Percentiles rank a stretch among this genome's conserved stretches.
Conservation (phyloP, 2,113 vertebrate genomes). For the Nipponia nippon region DNA sequence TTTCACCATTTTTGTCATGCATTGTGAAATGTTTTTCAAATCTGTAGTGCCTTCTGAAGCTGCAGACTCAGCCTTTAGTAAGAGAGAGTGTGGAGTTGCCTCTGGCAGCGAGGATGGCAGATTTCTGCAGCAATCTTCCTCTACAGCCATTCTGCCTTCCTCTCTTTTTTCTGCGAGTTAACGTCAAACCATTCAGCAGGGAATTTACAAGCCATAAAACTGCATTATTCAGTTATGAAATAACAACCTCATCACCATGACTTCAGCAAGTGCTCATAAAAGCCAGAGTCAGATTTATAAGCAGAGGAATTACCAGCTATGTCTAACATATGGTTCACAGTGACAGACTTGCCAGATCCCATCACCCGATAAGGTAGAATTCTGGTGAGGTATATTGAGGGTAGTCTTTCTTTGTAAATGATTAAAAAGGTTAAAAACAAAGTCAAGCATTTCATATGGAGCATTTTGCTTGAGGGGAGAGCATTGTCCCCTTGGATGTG, state of each 20-base stretch:
- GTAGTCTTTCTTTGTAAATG: not conserved
- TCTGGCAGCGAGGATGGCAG: not conserved
- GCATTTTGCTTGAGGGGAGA: not conserved
- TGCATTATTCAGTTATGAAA: slow-evolving; percentile 46
- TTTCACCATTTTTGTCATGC: not conserved
- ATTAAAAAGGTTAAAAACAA: not conserved
- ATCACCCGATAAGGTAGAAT: not conserved
- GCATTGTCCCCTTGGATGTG: not conserved
- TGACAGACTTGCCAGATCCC: not conserved
- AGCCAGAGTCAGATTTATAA: slow-evolving; percentile 12
- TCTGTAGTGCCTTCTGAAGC: not conserved
- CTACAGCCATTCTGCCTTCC: not conserved
- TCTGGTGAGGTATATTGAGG: not conserved
- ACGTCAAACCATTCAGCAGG: not conserved
- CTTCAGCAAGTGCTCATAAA: slow-evolving; percentile 35
- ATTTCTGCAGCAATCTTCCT: not conserved
- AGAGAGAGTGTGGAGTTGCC: not conserved
- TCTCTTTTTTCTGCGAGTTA: not conserved
- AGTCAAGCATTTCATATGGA: not conserved
- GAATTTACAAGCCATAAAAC: slow-evolving; percentile 33
- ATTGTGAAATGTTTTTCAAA: not conserved
- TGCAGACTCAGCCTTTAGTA: not conserved
- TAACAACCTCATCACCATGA: slow-evolving; percentile 40
- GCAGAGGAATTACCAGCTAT: not conserved
- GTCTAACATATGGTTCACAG: not conserved